phyloP scores from a whole-genome alignment of 2,888 invertebrate genomes.

The Marasmarcha lunaedactyla region DNA sequence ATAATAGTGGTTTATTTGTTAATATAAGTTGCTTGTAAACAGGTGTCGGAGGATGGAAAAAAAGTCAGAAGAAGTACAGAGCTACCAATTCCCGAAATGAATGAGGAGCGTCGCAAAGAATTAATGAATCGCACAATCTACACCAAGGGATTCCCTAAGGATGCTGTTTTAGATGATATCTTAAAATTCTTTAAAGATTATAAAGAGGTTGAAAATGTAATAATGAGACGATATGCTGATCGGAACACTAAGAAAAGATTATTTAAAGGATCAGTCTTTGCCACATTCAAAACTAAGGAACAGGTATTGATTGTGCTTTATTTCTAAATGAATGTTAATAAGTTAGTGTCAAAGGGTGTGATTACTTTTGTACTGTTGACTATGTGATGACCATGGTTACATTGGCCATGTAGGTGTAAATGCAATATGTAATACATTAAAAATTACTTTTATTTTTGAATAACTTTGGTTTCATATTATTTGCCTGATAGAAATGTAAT shows the following conservation, averaged over 20 bases:
- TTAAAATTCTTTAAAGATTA: constrained; percentile 78
- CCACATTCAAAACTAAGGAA: constrained; percentile 85
- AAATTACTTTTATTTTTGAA: too few relatives aligned
- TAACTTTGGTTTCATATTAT: too few relatives aligned
- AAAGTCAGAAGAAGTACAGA: constrained; percentile 82
- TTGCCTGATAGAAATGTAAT: too few relatives aligned
- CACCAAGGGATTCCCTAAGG: constrained; percentile 86
- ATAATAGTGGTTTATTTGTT: constrained; percentile 3
- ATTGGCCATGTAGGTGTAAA: too few relatives aligned
- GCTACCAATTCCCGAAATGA: constrained; percentile 84
- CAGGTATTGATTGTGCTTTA: constrained; percentile 61
- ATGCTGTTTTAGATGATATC: constrained; percentile 76
- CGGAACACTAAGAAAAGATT: constrained; percentile 72
- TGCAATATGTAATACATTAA: too few relatives aligned
- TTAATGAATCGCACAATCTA: constrained; percentile 84
- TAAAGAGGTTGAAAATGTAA: constrained; percentile 77
- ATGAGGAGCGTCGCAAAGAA: constrained; percentile 85
- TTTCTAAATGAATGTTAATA: too few relatives aligned
- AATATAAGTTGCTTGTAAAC: not conserved
- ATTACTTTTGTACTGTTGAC: too few relatives aligned
- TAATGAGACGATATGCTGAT: constrained; percentile 73
- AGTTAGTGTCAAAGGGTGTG: too few relatives aligned
- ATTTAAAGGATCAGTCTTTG: constrained; percentile 94
- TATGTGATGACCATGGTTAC: too few relatives aligned
- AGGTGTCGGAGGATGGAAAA: constrained; percentile 75